phyloP scores from a whole-genome alignment of 2,113 vertebrate species.

The Eidolon helvum region DNA sequence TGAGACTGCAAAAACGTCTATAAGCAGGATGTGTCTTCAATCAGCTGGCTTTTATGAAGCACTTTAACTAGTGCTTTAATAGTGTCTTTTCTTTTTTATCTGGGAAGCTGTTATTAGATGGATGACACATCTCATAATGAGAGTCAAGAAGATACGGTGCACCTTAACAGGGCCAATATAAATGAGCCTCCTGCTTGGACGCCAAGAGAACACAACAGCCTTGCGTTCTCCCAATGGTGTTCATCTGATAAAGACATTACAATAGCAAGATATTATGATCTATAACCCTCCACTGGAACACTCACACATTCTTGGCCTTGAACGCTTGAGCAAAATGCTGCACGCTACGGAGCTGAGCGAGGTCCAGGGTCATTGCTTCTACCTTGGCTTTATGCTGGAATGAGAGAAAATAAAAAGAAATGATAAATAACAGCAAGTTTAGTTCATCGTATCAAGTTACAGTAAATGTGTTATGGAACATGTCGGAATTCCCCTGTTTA shows the following conservation, averaged over 20 bases:
- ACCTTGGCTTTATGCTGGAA: slow-evolving; percentile 96
- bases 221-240: slow-evolving; percentile 52
- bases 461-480: slow-evolving; percentile 81
- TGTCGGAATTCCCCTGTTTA: slow-evolving; percentile 82
- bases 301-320: slow-evolving; percentile 96
- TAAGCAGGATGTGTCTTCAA: not conserved
- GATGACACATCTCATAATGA: slow-evolving; percentile 56
- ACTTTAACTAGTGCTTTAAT: not conserved
- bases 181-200: slow-evolving; percentile 50
- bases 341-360: slow-evolving; percentile 92
- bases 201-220: slow-evolving; percentile 37
- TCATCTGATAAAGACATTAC: slow-evolving; percentile 81
- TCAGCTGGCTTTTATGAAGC: not conserved
- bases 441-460: slow-evolving; percentile 78
- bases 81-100: not conserved
- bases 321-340: slow-evolving; percentile 92
- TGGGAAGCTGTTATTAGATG: slow-evolving; percentile 50
- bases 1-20: not conserved
- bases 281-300: slow-evolving; percentile 72
- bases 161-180: not conserved
- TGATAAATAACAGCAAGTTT: slow-evolving; percentile 84
- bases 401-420: slow-evolving; percentile 79
- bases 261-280: slow-evolving; percentile 69
- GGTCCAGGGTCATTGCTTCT: slow-evolving; percentile 95
- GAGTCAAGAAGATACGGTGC: slow-evolving; percentile 12